Conservation (phyloP, 1,140 invertebrate species). For the Atopsyche davidsoni region DNA sequence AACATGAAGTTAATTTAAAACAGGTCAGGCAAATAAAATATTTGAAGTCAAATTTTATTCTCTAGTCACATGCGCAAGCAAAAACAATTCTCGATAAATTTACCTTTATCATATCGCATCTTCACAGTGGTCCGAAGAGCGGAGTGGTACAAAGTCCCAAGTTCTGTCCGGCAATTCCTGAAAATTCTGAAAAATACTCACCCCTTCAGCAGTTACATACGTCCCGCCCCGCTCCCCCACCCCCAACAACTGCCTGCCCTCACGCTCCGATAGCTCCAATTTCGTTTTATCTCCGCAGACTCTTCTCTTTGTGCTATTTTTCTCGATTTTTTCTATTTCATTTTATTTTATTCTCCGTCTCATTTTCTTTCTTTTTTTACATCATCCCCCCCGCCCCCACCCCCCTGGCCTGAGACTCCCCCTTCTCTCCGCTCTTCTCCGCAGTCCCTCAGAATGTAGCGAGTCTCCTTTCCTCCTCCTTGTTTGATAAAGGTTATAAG, state of each 20-base stretch:
- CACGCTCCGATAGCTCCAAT: conserved; percentile 47
- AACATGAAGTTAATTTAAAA: too few species aligned
- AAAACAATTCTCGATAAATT: too few species aligned
- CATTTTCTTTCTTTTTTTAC: conserved; percentile 21
- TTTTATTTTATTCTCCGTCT: conserved; percentile 30
- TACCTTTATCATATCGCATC: too few species aligned
- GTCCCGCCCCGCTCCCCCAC: conserved; percentile 25
- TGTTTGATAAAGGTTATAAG: conserved; percentile 31
- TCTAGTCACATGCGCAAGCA: too few species aligned
- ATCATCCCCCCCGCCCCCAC: conserved; percentile 3
- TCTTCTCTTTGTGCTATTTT: conserved; percentile 48
- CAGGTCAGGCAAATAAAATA: too few species aligned
- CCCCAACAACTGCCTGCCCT: conserved; percentile 39
- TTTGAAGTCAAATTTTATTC: too few species aligned
- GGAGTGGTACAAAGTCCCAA: too few species aligned
- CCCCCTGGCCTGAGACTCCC: conserved; percentile 8
- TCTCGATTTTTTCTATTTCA: conserved; percentile 41
- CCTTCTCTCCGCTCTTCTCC: not conserved
- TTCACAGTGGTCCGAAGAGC: too few species aligned
- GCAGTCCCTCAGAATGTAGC: not conserved
- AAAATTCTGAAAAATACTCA: conserved; percentile 8
- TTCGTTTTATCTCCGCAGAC: conserved; percentile 44
- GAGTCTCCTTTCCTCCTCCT: conserved; percentile 14
- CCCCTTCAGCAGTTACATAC: conserved; percentile 24
- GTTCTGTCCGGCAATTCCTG: not conserved